Evolutionary conservation across 2,888 invertebrate species (phyloP).

Genomic region (Leistus spinibarbis): DNA sequence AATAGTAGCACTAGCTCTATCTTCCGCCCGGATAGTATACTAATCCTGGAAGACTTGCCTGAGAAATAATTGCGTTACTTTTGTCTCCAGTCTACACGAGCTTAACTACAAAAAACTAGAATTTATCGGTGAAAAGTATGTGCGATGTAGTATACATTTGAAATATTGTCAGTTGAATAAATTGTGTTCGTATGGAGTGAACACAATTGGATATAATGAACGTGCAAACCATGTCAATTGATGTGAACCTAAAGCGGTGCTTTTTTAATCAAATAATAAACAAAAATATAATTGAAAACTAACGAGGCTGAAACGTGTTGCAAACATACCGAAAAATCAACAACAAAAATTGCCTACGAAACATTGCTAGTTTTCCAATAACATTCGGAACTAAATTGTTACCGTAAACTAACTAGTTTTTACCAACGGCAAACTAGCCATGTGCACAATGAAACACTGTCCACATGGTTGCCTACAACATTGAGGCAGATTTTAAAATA

Average conservation of each 20-base stretch:
- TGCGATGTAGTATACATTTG: background rate
- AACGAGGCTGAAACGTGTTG: background rate
- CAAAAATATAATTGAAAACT: background rate
- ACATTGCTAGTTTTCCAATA: background rate
- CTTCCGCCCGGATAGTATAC: slow-evolving; percentile 7
- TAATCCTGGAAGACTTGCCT: background rate
- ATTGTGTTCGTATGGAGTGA: background rate
- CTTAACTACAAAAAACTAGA: background rate
- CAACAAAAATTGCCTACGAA: background rate
- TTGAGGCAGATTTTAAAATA: background rate
- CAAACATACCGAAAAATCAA: background rate
- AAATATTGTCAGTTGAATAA: background rate
- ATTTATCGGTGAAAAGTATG: background rate
- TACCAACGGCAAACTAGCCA: background rate
- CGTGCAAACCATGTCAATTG: background rate
- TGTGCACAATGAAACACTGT: background rate
- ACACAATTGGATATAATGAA: background rate
- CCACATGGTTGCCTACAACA: background rate
- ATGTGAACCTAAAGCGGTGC: background rate
- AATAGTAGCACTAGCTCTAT: slow-evolving; percentile 45
- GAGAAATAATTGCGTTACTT: slow-evolving; percentile 32
- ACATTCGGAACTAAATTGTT: background rate
- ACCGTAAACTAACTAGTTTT: background rate
- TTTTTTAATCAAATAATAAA: background rate
- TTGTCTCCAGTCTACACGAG: background rate